Evolutionary conservation across 2,888 invertebrate species (phyloP).

Genomic region (Prenolepis imparis): DNA sequence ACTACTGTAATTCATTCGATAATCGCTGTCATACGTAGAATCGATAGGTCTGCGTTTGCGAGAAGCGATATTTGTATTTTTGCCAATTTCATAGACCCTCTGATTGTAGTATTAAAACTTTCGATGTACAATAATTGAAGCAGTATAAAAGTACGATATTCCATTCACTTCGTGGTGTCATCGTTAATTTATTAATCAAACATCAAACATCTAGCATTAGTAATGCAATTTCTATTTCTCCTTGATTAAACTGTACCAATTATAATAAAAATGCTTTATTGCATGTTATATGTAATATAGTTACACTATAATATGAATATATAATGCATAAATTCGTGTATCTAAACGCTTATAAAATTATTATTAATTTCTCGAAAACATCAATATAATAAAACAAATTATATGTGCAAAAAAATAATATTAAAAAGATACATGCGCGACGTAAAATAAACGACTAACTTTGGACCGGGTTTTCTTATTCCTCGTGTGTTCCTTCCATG

Average conservation of each 20-base stretch:
- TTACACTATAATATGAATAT: background rate
- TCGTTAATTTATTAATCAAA: conserved; percentile 15
- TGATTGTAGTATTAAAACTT: background rate
- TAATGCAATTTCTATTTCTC: background rate
- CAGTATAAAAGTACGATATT: conserved; percentile 2
- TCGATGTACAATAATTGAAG: background rate
- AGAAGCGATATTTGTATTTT: background rate
- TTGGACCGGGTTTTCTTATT: background rate
- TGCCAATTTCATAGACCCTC: background rate
- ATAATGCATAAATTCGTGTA: background rate
- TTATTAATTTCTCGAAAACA: background rate
- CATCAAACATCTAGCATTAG: background rate
- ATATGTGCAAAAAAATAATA: background rate
- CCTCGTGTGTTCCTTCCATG: background rate
- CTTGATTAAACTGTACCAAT: background rate
- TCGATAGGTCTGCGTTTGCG: background rate
- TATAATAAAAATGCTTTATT: background rate
- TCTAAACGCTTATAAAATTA: background rate
- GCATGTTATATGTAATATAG: background rate
- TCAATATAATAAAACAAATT: background rate
- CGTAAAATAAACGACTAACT: background rate
- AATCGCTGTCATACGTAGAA: conserved; percentile 3
- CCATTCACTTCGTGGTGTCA: background rate
- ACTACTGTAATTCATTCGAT: background rate
- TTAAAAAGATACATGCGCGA: background rate